Conservation (phyloP, 1,140 invertebrate genomes). For the Rhyzopertha dominica region DNA sequence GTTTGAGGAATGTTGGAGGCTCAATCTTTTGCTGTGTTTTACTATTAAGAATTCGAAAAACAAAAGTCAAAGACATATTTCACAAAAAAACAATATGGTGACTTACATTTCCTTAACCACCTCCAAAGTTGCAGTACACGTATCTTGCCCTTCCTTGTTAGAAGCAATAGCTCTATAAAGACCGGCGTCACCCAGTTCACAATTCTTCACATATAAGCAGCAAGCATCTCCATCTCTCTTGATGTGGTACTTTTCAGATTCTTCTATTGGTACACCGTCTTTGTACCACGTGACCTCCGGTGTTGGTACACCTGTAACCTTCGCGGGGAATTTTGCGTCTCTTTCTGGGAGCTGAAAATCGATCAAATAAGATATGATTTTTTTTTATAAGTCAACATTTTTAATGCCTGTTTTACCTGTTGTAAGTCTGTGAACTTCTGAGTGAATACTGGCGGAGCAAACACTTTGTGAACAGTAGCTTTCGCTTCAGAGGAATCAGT, state of each 20-base stretch:
- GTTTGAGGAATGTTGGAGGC: conserved; percentile 82
- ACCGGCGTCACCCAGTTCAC: conserved; percentile 63
- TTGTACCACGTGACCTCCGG: conserved; percentile 85
- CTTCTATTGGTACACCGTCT: conserved; percentile 62
- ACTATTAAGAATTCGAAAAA: conserved; percentile 43
- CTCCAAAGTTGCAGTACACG: conserved; percentile 66
- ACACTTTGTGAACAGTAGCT: conserved; percentile 72
- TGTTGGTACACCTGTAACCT: conserved; percentile 78
- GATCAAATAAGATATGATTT: conserved; percentile 7
- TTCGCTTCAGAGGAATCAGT: conserved; percentile 62
- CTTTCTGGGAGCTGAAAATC: conserved; percentile 57
- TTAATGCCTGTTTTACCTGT: conserved; percentile 56
- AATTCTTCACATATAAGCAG: conserved; percentile 68
- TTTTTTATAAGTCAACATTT: not conserved
- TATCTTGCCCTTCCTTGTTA: conserved; percentile 75
- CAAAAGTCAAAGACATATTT: not conserved
- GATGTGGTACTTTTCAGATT: conserved; percentile 69
- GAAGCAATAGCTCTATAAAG: conserved; percentile 70
- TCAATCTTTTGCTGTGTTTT: conserved; percentile 71
- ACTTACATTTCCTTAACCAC: conserved; percentile 80
- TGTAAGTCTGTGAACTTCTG: conserved; percentile 81
- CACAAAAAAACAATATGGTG: not conserved
- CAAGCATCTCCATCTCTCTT: conserved; percentile 74
- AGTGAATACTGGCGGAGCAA: conserved; percentile 72
- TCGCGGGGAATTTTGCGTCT: conserved; percentile 76